Evolutionary conservation across 2,888 invertebrate genomes (phyloP), one percentile per base, ranked within the genome.

Genomic region (Xiphydria camelus): DNA sequence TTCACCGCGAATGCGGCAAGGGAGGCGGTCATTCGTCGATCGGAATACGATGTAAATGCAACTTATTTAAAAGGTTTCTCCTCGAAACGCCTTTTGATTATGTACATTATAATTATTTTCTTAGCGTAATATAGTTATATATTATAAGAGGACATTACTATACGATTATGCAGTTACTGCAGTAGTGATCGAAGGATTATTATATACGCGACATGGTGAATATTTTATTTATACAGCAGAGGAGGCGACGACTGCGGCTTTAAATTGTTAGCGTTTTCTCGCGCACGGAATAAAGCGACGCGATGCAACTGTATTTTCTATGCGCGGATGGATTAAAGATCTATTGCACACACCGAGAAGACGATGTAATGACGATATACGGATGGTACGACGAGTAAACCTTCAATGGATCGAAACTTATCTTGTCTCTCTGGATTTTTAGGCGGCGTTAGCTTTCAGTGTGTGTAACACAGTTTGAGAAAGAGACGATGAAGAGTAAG

Each of bases 31-130:
- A 52, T 54, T 49, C 57, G 53, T 54, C 56, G 38, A 62, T 60
- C 60, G 53, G 49, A 45, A 59, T 54, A 57, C 53, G 66, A 58
- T 73, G 70, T 74, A 74, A 66, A 74, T 73, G 70, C 67, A 61
- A 70, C 59, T 71, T 73, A 68, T 67, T 73, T 70, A 64, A 68
- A 59, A 54, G 34, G 53, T 59, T 62, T 66, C 68, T 70, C 66
- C 65, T 67, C n/a, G n/a, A n/a, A 68, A 72, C 64, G 51, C 63
- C 55, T 66, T 68, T 70, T 70, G 54, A 72, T 74, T 74, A 68
- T 75, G 73, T 75, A 74, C 70, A 69, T 67, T 69, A 73, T 68
- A 61, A 69, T 71, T 64, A 70, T 69, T 69, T 70, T 62, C 63
- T 65, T 64, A 68, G 68, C 59, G 44, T 66, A 25, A 43, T 29